Evolutionary conservation across 1,140 invertebrate genomes (phyloP).

Genomic region (Helicoverpa zea): DNA sequence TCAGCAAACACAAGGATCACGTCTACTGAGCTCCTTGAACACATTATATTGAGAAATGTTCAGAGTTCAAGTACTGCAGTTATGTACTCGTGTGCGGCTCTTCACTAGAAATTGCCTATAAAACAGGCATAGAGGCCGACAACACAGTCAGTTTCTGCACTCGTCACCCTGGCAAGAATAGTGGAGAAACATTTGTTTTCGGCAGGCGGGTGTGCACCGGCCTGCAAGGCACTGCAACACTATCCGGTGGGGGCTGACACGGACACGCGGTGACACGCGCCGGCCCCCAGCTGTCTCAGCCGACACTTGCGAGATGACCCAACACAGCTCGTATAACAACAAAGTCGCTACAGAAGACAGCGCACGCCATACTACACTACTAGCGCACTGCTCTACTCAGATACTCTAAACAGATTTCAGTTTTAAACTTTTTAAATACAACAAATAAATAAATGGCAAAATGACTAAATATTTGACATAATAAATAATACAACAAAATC

Average conservation of each 20-base stretch:
- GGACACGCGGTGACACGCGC: too few relatives aligned
- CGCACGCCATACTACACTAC: background rate
- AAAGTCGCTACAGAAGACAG: background rate
- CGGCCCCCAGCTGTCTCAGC: background rate
- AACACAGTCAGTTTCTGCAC: too few relatives aligned
- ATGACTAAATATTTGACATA: background rate
- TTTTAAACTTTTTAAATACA: too few relatives aligned
- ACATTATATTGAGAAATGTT: too few relatives aligned
- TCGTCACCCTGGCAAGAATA: too few relatives aligned
- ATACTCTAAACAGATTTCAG: too few relatives aligned
- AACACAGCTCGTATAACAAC: background rate
- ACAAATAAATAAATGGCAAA: too few relatives aligned
- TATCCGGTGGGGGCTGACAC: background rate
- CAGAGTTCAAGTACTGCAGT: background rate
- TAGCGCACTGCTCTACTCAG: too few relatives aligned
- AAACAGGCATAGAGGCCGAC: background rate
- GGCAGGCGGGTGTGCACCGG: background rate
- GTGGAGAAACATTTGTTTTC: too few relatives aligned
- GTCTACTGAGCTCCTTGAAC: too few relatives aligned
- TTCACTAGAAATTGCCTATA: background rate
- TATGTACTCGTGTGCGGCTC: background rate
- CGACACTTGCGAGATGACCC: background rate
- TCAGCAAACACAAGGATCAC: background rate
- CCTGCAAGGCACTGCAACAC: slow-evolving; percentile 14
- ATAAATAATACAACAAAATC: background rate